Conservation (phyloP, 2,888 invertebrate species). For the Ectemnius lituratus region DNA sequence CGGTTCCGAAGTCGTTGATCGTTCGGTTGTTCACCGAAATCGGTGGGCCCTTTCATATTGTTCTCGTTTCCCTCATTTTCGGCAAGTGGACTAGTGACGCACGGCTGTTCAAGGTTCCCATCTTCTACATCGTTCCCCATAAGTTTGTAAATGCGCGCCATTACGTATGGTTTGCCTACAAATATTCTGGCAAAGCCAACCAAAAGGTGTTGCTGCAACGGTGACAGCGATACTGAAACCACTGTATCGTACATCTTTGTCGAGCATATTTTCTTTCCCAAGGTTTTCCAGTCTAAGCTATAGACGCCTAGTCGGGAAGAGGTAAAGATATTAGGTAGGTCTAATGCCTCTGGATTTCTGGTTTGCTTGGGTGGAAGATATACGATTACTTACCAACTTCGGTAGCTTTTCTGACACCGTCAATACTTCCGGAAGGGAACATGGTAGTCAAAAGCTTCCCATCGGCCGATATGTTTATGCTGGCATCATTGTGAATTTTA, state of each 20-base stretch:
- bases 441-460: slow-evolving; percentile 88
- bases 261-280: slow-evolving; percentile 89
- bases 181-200: slow-evolving; percentile 87
- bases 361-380: too few relatives aligned
- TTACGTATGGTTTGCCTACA: slow-evolving; percentile 73
- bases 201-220: slow-evolving; percentile 87
- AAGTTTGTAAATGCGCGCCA: slow-evolving; percentile 73
- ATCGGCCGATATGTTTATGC: slow-evolving; percentile 90
- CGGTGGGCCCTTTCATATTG: slow-evolving; percentile 21
- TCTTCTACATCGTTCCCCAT: slow-evolving; percentile 57
- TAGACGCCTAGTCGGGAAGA: slow-evolving; percentile 82
- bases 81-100: neutral
- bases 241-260: slow-evolving; percentile 88
- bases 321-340: neutral
- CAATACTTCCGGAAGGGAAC: slow-evolving; percentile 84
- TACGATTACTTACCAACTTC: neutral
- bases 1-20: slow-evolving; percentile 45
- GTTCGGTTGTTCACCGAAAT: slow-evolving; percentile 20
- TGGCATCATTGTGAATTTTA: slow-evolving; percentile 92
- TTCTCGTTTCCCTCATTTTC: slow-evolving; percentile 34
- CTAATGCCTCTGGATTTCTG: neutral
- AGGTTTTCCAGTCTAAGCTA: slow-evolving; percentile 86
- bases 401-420: slow-evolving; percentile 84
- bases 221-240: slow-evolving; percentile 91
- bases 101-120: slow-evolving; percentile 37